A percentile compares a stretch with the other conserved stretches of the same genome.
Conservation (phyloP, 2,113 vertebrate species). For the Poeciliopsis prolifica region DNA sequence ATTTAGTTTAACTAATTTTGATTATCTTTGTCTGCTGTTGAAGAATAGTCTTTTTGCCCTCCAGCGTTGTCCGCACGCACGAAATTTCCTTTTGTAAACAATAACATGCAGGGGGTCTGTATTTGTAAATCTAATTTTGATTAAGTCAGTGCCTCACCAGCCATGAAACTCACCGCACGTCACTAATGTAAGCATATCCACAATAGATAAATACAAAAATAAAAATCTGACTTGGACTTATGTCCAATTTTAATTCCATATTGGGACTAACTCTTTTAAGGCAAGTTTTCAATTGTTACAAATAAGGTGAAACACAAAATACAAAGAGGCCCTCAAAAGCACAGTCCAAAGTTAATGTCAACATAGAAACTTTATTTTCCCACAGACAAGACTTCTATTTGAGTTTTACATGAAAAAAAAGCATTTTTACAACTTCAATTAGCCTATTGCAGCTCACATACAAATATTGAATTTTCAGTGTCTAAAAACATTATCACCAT, state of each 20-base stretch:
- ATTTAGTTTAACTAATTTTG: too few relatives aligned
- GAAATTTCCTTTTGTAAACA: too few relatives aligned
- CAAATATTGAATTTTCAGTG: conserved; percentile 59
- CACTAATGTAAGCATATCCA: neutral
- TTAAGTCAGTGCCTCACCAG: too few relatives aligned
- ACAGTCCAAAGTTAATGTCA: conserved; percentile 30
- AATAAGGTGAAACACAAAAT: conserved; percentile 12
- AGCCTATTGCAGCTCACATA: conserved; percentile 44
- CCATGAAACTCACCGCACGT: too few relatives aligned
- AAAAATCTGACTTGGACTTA: neutral
- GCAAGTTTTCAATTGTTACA: neutral
- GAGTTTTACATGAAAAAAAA: conserved; percentile 58
- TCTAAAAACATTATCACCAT: conserved; percentile 53
- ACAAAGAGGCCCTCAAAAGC: conserved; percentile 17
- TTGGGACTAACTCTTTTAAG: neutral
- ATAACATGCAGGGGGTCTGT: too few relatives aligned
- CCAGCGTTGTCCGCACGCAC: too few relatives aligned
- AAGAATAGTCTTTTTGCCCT: too few relatives aligned
- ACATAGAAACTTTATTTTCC: conserved; percentile 61
- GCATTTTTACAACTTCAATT: conserved; percentile 33
- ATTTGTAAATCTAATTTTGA: too few relatives aligned
- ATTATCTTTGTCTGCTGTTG: too few relatives aligned
- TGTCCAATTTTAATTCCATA: neutral
- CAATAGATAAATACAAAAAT: neutral
- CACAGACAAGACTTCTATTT: conserved; percentile 51